phyloP scores from a whole-genome alignment of 2,113 vertebrate species.

The Mesoclemmys tuberculata region DNA sequence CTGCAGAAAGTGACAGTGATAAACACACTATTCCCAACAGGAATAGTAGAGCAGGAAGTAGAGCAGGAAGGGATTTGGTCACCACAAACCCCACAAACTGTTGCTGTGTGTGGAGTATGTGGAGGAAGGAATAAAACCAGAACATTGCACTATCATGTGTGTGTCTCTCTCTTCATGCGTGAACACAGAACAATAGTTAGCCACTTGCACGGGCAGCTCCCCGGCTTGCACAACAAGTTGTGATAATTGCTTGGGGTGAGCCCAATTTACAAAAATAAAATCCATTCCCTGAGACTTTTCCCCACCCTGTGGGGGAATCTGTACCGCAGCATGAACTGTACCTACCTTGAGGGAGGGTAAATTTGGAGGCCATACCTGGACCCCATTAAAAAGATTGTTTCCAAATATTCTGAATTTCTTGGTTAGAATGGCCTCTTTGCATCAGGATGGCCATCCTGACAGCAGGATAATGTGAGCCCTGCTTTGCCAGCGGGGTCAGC shows the following conservation, averaged over 20 bases:
- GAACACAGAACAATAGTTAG: not conserved
- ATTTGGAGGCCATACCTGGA: not conserved
- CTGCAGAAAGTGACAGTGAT: not conserved
- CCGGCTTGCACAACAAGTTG: not conserved
- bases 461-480: not conserved
- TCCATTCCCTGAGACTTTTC: not conserved
- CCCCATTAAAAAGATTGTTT: not conserved
- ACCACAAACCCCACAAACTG: not conserved
- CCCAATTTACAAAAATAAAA: not conserved
- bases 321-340: not conserved
- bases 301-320: not conserved
- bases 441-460: no score
- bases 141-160: not conserved
- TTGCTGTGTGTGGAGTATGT: not conserved
- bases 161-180: fast-evolving
- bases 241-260: not conserved
- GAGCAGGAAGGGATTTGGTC: no score
- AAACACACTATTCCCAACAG: not conserved
- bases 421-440: no score
- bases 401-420: not conserved
- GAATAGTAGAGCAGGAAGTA: not conserved
- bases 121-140: conserved; percentile 8
- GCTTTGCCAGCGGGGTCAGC: no score
- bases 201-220: not conserved
- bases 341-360: not conserved